Evolutionary conservation across 2,113 vertebrate species (phyloP), one percentile per base, ranked within the genome.

Genomic region (Madoqua kirkii): DNA sequence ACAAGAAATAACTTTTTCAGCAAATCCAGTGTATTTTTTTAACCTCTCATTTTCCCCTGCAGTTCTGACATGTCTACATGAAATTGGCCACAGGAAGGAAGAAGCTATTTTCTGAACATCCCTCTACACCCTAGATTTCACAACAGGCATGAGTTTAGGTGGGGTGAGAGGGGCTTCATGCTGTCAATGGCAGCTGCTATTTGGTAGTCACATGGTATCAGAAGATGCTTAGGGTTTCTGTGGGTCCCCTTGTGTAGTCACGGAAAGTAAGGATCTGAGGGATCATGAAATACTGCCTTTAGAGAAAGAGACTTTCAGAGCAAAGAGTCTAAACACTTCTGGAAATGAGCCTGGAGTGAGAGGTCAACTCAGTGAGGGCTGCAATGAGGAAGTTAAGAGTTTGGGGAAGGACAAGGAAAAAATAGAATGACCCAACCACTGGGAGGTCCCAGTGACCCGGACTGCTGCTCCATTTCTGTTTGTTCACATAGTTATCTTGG

Each of bases 81-180:
- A 98, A 96, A 33, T 97, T 97, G 98, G 98, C 98, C 98, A 98
- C 99, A 98, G 99, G 99, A 99, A 99, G 99, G 99, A 99, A 99
- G 98, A 98, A 99, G 98, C 98, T 98, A 98, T 99, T 99, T 99
- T 99, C 98, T 99, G 99, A 99, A 98, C 97, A 98, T 98, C 97
- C 96, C 98, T 99, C 99, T 99, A 98, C 98, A 98, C 98, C 98
- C 98, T 84, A 91, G 96, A 97, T 99, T 99, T 99, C 99, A 99
- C 99, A 99, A 99, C 98, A 98, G 62, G 76, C 95, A 40, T 98
- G 95, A 98, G 98, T 97, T 98, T 93, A 90, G 97, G 96, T 48
- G 43, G 78, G 60, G 83, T 83, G 76, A 89, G 7, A 21, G 33
- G 79, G 97, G 86, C 48, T 23, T 78, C 43, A 2, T 21, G 2